A percentile compares a stretch with the other conserved stretches of the same genome.
Evolutionary conservation across 2,888 invertebrate species (phyloP).

Genomic region (Macrosiphum euphorbiae): DNA sequence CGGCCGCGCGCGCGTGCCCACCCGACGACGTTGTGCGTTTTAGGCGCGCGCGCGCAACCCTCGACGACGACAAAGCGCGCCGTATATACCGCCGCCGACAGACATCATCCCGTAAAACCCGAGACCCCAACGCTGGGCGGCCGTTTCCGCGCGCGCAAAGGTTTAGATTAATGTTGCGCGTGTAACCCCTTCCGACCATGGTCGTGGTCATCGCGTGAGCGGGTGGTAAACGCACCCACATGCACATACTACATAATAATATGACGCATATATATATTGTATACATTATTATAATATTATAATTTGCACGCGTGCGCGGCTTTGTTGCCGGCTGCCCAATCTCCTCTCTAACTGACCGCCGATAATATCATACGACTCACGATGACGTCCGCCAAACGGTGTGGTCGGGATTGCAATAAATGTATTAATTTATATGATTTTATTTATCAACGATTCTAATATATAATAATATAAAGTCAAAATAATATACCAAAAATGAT

Average conservation of each 20-base stretch:
- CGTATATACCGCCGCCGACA: background rate
- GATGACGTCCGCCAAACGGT: background rate
- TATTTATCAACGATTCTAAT: background rate
- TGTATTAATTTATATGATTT: background rate
- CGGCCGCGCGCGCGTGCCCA: slow-evolving; percentile 39
- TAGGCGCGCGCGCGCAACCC: background rate
- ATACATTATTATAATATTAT: background rate
- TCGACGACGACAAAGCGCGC: slow-evolving; percentile 10
- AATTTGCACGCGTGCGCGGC: background rate
- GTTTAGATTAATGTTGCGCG: slow-evolving; percentile 20
- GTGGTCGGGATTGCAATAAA: background rate
- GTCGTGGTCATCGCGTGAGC: background rate
- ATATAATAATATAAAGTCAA: background rate
- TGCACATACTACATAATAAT: background rate
- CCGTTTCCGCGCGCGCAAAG: background rate
- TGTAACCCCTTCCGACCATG: slow-evolving; percentile 9
- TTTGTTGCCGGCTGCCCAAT: background rate
- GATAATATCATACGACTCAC: background rate
- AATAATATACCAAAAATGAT: background rate
- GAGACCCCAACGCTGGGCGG: background rate
- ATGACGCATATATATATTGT: background rate
- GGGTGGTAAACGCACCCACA: background rate
- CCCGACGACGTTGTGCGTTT: background rate
- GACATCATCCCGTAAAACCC: slow-evolving; percentile 1
- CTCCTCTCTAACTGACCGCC: background rate